Base-by-base conservation (phyloP, 2,888 invertebrate species). In the Odiellus spinosus region DNA sequence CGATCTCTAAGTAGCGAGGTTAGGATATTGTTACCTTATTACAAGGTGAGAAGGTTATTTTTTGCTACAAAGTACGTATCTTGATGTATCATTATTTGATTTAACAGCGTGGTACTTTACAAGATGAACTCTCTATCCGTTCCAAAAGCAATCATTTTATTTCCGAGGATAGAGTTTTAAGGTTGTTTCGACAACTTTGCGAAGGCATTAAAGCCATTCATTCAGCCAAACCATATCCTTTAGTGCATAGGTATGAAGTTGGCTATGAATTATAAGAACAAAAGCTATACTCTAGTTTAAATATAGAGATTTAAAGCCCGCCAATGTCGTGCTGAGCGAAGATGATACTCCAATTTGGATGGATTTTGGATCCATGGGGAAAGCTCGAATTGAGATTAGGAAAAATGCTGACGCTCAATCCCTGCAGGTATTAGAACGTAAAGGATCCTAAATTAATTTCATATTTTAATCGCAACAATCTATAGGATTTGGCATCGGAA, bases 401-500 rank as follows among this genome's bases (percentile, higher is more conserved):
- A 61, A 54, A 17, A 52, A 63, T 15, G 55, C 62, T n/a, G 62
- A 66, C 18, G 67, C 67, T 8, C 59, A 60, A 45, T 47, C 56
- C 17, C 49, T 66, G 33, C 65, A 65, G 59, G 66, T 64, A 47
- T 44, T 41, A 6, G 26, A 4, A 26, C 26, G 4, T 26, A 11
- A 40, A 35, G 3, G 3, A 12, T 6, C 19, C 15, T 42, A 6
- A 12, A 11, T 2, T 44, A 10, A 2, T 3, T 15, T 10, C 2
- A 45, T 3, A 5, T 46, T 14, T 26, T 46, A 26, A 6, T 26
- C 8, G 26, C 26, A 26, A 26, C n/a, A 26, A 19, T 6, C 8
- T 81, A 39, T 76, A 85, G 66, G 88, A 88, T 61, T 67, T 76
- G 44, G 86, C 86, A 1, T 82, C 81, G 42, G 85, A 87, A 66